Base-by-base conservation (phyloP, 2,888 invertebrate species). In the Dasysyrphus tricinctus region DNA sequence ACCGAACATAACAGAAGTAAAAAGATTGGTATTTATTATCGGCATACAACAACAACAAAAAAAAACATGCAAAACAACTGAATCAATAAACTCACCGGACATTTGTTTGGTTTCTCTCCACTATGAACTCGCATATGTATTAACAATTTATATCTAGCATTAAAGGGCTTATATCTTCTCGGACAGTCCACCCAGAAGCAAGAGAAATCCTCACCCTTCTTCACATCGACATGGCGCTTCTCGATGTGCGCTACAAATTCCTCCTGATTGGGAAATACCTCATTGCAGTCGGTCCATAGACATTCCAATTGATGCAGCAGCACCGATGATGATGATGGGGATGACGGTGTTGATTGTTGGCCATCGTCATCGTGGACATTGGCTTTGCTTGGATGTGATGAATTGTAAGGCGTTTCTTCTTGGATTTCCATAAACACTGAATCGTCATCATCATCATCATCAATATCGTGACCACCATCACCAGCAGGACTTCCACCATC, bases 81-180 rank as follows among this genome's bases (percentile, higher is more conserved):
- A 44, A 56, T n/a, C 47, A 51, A 19, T 32, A 47, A 86, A 95
- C 97, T 96, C 94, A 99, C 99, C 93, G 97, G 97, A 93, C 99
- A 99, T 92, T 97, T 96, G 92, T 99, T 98, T 0, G 99, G 99
- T 91, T 99, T 99, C 91, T 99, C 99, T 5, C 99, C 99, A 24
- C 98, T 98, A 92, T 99, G 99, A 0, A 99, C 97, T 16, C 99
- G 93, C 98, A 99, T 98, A 91, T 99, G 98, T 70, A 97, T 99
- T 51, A 99, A 95, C 56, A 99, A 94, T 93, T 99, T 99, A 94
- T 99, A 99, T 88, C 99, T 95, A 0, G 99, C 99, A 93, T 99
- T 99, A 93, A 99, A 99, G 0, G 98, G 98, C 77, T 98, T 95
- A 16, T 96, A 95, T 88, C 96, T 95, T 73, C 98, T 93, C 0